Conservation (phyloP, 2,113 vertebrate species). For the Strigops habroptila region DNA sequence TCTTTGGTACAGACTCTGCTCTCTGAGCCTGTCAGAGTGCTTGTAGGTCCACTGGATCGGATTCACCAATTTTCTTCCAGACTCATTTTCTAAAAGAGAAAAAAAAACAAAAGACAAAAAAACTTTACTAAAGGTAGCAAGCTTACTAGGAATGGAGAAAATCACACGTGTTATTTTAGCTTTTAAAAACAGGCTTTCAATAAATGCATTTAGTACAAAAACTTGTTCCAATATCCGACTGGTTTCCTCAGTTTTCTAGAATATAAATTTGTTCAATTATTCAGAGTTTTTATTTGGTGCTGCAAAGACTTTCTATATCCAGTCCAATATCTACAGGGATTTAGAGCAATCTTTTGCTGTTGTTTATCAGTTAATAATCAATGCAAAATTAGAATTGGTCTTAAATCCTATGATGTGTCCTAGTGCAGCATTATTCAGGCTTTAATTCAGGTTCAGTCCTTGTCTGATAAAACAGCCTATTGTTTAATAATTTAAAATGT, state of each 20-base stretch:
- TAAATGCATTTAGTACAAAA: not conserved
- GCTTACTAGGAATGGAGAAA: not conserved
- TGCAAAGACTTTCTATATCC: not conserved
- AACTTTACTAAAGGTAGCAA: not conserved
- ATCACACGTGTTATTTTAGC: not conserved
- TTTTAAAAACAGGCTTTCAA: not conserved
- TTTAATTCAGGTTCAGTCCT: not conserved
- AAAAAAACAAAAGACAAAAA: slow-evolving; percentile 17
- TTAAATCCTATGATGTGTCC: not conserved
- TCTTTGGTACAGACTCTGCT: slow-evolving; percentile 79
- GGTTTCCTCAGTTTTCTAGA: not conserved
- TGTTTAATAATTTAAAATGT: slow-evolving; percentile 3
- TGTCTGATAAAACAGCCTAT: not conserved
- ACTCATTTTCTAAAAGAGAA: slow-evolving; percentile 85
- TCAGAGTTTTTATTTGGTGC: not conserved
- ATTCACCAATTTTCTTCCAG: slow-evolving; percentile 82
- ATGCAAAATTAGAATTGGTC: not conserved
- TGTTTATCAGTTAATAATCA: not conserved
- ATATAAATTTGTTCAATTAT: not conserved
- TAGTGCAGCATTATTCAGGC: not conserved
- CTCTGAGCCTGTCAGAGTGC: slow-evolving; percentile 66
- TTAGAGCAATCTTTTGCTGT: not conserved
- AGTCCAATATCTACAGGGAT: not conserved
- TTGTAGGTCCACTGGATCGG: slow-evolving; percentile 61
- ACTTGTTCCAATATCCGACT: not conserved